Base-by-base conservation (phyloP, 2,797 vertebrate species). In the Pachyuromys duprasi region DNA sequence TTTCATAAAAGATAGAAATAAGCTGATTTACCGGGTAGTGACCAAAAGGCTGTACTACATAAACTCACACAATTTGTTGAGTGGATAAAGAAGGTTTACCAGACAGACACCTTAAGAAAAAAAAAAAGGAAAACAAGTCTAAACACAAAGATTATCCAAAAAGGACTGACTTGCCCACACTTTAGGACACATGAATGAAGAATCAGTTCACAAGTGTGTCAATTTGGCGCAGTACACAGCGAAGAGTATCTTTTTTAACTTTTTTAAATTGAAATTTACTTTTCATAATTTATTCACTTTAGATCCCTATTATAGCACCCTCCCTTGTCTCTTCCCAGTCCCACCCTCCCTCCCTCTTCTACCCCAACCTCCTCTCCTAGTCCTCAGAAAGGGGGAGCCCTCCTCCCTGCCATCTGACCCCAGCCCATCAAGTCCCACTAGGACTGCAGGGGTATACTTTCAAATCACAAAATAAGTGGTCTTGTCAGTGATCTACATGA, bases 171-270 rank as follows among this genome's bases (percentile, higher is more conserved):
- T 55, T 83, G 33, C 78, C 39, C 53, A 81, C 53, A 74, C 3
- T 24, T 69, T 18, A 83, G 31, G 26, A 31, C 8, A 22, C 14
- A 60, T 62, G 62, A n/a, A n/a, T n/a, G n/a, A 49, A 80, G 18
- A n/a, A n/a, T n/a, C n/a, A 70, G 69, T 86, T 78, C 65, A 89
- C 63, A 89, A 67, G 65, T 82, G 39, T 80, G 45, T 92, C 15
- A 36, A 20, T 78, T 86, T 94, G 69, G 13, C 62, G 86, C 12
- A 53, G 11, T 33, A 57, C 14, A 88, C 9, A 20, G 42, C 5
- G 84, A 81, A 33, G 17, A 65, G 57, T 88, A 28, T 83, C 86
- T 69, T 69, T 45, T 49, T 17, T 49, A 49, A 49, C 49, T 49
- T 49, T 49, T 49, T 49, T 49, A 49, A 49, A 49, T 49, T 49